phyloP scores from a whole-genome alignment of 2,797 vertebrate species.

The Intellagama lesueurii region DNA sequence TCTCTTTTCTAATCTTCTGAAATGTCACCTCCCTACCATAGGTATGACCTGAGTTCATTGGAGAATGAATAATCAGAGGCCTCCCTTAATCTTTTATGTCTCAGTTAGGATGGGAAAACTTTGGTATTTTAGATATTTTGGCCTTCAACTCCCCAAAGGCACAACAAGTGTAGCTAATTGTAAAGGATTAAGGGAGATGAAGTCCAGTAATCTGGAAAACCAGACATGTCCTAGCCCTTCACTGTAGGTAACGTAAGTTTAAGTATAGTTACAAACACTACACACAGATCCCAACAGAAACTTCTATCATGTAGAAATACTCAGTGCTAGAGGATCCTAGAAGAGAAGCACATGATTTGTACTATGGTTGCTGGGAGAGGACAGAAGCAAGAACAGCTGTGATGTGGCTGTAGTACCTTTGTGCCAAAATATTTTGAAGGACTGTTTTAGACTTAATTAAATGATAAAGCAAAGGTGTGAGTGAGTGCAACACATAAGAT shows the following conservation, averaged over 20 bases:
- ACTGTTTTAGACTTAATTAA: too few relatives aligned
- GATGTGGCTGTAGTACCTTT: too few relatives aligned
- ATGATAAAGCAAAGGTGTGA: too few relatives aligned
- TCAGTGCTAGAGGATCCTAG: too few relatives aligned
- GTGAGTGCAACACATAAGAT: too few relatives aligned
- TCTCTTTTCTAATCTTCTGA: accelerated
- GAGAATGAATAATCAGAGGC: background rate
- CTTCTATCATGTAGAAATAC: too few relatives aligned
- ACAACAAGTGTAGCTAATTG: background rate
- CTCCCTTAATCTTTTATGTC: background rate
- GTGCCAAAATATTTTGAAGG: too few relatives aligned
- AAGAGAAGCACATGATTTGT: too few relatives aligned
- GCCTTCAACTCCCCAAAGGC: background rate
- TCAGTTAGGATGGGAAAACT: background rate
- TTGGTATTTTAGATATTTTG: background rate
- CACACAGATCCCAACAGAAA: too few relatives aligned
- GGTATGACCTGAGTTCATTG: background rate
- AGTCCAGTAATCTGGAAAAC: background rate
- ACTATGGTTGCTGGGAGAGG: too few relatives aligned
- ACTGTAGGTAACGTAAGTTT: background rate
- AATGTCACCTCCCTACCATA: background rate
- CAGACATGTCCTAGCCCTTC: background rate
- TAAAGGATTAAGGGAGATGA: background rate
- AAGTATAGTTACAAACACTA: background rate
- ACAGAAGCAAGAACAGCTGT: too few relatives aligned